Conservation (phyloP, 1,140 invertebrate species). For the Diorhabda sublineata region DNA sequence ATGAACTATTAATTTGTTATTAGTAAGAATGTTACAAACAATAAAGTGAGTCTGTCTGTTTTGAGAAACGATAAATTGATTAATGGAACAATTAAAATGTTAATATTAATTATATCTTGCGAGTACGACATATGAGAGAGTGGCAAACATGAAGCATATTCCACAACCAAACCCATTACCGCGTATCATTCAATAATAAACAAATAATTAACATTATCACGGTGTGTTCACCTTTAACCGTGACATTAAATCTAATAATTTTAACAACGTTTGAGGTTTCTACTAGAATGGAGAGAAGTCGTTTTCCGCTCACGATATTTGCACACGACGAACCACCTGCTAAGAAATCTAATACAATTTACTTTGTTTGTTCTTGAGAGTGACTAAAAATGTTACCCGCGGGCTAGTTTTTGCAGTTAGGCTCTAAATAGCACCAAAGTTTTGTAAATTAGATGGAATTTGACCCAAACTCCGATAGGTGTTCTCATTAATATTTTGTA, state of each 20-base stretch:
- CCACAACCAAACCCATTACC: not conserved
- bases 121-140: not conserved
- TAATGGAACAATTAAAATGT: too few species aligned
- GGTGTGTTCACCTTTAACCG: not conserved
- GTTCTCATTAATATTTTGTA: too few species aligned
- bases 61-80: too few species aligned
- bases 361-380: not conserved
- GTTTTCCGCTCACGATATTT: not conserved
- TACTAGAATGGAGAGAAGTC: not conserved
- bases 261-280: not conserved
- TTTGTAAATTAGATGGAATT: too few species aligned
- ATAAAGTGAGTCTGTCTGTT: too few species aligned
- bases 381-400: not conserved
- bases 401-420: not conserved
- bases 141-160: not conserved
- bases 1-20: too few species aligned
- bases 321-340: not conserved
- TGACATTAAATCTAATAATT: constrained; percentile 1
- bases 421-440: not conserved
- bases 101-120: too few species aligned
- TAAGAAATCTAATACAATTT: constrained; percentile 1
- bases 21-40: too few species aligned
- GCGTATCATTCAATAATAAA: not conserved
- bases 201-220: not conserved
- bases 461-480: too few species aligned